These are phyloP conservation scores for Serrognathus titanus DNA, from an alignment of 2,888 invertebrate genomes.

Conservation along the genomic window DNA sequence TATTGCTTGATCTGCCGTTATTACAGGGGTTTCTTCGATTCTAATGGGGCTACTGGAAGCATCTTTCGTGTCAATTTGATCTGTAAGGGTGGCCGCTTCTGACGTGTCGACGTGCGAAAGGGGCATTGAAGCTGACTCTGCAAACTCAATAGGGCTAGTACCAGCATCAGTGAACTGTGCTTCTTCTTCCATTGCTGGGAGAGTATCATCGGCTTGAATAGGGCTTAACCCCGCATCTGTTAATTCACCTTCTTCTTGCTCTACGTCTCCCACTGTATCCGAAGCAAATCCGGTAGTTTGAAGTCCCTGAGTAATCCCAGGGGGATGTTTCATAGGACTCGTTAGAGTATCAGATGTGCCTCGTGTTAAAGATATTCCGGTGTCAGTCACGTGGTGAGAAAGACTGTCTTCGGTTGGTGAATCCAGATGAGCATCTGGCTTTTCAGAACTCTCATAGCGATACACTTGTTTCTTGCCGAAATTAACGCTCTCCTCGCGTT, in stretches of 20 bases:
- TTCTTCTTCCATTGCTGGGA: slow-evolving; percentile 42
- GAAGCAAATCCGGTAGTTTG: slow-evolving; percentile 49
- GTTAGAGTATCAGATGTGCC: slow-evolving; percentile 50
- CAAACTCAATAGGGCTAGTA: slow-evolving; percentile 53
- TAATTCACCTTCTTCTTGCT: slow-evolving; percentile 52
- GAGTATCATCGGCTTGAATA: slow-evolving; percentile 53
- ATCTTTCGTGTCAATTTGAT: slow-evolving; percentile 53
- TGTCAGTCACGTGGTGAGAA: slow-evolving; percentile 55
- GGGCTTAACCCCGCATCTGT: slow-evolving; percentile 57
- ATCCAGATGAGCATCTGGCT: slow-evolving; percentile 31
- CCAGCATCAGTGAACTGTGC: slow-evolving; percentile 50
- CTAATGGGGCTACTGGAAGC: slow-evolving; percentile 54
- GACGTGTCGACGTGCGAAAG: slow-evolving; percentile 51
- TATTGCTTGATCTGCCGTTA: slow-evolving; percentile 16
- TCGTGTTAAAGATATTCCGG: slow-evolving; percentile 54
- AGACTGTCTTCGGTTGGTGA: slow-evolving; percentile 53
- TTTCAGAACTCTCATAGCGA: slow-evolving; percentile 46
- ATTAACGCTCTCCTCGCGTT: slow-evolving; percentile 52
- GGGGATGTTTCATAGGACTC: slow-evolving; percentile 46
- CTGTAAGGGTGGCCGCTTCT: slow-evolving; percentile 53
- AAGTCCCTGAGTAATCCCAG: slow-evolving; percentile 41
- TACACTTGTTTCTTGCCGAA: slow-evolving; percentile 53
- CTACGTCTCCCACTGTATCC: slow-evolving; percentile 47
- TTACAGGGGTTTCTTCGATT: slow-evolving; percentile 9
- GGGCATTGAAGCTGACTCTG: slow-evolving; percentile 45